Evolutionary conservation across 1,140 invertebrate genomes (phyloP).

Genomic region (Macrosteles quadrilineatus): DNA sequence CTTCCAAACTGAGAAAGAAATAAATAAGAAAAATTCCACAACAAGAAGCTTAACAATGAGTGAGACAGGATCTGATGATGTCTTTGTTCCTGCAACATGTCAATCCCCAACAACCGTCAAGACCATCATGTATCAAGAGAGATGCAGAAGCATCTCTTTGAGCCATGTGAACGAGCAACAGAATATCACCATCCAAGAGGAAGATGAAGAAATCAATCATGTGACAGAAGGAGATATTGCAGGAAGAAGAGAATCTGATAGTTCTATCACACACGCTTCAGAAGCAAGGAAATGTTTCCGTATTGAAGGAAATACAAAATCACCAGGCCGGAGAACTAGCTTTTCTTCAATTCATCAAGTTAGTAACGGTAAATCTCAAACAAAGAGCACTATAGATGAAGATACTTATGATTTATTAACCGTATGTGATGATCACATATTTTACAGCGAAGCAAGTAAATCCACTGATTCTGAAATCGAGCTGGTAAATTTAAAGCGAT

Average conservation of each 20-base stretch:
- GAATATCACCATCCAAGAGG: neutral
- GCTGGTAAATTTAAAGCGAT: neutral
- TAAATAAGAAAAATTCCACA: neutral
- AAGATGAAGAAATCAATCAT: no score
- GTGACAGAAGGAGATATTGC: no score
- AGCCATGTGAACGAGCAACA: neutral
- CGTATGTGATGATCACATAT: neutral
- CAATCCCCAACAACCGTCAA: neutral
- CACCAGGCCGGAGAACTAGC: neutral
- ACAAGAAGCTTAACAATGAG: no score
- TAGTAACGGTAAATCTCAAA: neutral
- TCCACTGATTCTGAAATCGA: neutral
- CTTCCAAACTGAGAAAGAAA: neutral
- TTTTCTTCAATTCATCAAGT: conserved; percentile 21
- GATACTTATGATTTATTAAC: conserved; percentile 1
- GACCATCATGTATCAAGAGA: neutral
- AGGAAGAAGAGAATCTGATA: neutral
- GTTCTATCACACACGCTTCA: neutral
- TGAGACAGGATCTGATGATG: conserved; percentile 11
- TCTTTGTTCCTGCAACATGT: conserved; percentile 2
- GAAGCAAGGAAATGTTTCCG: conserved; percentile 6
- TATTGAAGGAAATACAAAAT: conserved; percentile 19
- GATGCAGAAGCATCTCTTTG: conserved; percentile 2
- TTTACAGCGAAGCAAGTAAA: neutral
- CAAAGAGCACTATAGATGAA: no score